These are phyloP conservation scores for Upupa epops DNA, from an alignment of 2,113 vertebrate species.

Conservation along the genomic window DNA sequence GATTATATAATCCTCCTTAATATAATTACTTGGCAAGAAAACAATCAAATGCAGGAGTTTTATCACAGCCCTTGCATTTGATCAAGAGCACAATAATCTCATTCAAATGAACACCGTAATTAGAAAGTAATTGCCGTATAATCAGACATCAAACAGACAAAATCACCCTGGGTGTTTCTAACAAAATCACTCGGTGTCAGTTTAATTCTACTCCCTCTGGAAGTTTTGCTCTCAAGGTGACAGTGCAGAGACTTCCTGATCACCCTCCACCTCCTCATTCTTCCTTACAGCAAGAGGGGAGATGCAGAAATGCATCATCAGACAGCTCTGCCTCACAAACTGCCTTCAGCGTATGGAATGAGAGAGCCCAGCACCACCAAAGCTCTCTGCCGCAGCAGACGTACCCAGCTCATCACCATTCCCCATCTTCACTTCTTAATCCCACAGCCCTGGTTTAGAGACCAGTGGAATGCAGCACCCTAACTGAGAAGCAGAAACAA, in stretches of 20 bases:
- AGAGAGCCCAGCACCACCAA: accelerated
- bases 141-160: conserved; percentile 60
- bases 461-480: not conserved
- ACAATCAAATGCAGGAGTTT: conserved; percentile 27
- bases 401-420: accelerated
- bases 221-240: not conserved
- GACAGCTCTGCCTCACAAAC: not conserved
- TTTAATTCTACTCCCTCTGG: not conserved
- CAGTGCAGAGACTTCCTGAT: not conserved
- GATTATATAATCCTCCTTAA: conserved; percentile 28
- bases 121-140: conserved; percentile 41
- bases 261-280: not conserved
- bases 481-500: not conserved
- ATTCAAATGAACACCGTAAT: conserved; percentile 46
- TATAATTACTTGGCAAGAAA: conserved; percentile 47
- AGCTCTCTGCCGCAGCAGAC: not conserved
- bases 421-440: not conserved
- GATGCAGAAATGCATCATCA: not conserved
- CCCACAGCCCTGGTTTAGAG: not conserved
- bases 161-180: conserved; percentile 44
- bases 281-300: not conserved
- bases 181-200: not conserved
- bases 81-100: conserved; percentile 47
- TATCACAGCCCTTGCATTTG: conserved; percentile 26
- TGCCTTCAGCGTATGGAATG: accelerated